These are phyloP conservation scores for Smittia aterrima DNA, from an alignment of 2,888 invertebrate species.

Conservation along the genomic window DNA sequence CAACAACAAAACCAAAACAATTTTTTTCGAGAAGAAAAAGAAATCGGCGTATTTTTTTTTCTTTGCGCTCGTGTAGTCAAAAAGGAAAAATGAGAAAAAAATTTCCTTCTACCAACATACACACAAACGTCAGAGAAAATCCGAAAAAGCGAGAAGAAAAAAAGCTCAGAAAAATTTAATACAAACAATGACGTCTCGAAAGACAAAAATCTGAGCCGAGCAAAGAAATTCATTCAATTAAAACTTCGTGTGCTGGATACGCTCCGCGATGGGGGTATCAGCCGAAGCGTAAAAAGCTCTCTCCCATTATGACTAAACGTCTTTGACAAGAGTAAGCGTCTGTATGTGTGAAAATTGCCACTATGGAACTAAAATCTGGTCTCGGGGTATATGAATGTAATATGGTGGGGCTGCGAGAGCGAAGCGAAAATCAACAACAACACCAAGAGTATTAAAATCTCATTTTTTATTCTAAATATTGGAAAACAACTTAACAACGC, in stretches of 20 bases:
- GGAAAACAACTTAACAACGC: constrained; percentile 39
- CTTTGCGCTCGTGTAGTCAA: constrained; percentile 12
- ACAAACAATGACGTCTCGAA: constrained; percentile 23
- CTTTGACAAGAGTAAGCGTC: constrained; percentile 33
- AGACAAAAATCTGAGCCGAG: neutral
- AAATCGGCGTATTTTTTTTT: constrained; percentile 24
- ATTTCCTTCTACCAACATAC: constrained; percentile 1
- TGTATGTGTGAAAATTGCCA: constrained; percentile 39
- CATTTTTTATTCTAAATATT: constrained; percentile 25
- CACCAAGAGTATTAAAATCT: constrained; percentile 1
- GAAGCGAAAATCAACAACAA: constrained; percentile 2
- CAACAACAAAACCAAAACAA: constrained; percentile 40
- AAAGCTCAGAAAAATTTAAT: constrained; percentile 22
- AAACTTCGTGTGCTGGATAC: neutral
- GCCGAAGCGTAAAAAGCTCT: neutral
- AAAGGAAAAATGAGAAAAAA: constrained; percentile 34
- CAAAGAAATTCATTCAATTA: neutral
- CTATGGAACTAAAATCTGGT: constrained; percentile 36
- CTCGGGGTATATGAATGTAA: constrained; percentile 4
- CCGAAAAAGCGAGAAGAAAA: neutral
- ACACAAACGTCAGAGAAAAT: neutral
- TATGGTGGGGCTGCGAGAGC: constrained; percentile 30
- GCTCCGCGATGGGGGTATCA: neutral
- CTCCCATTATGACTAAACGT: constrained; percentile 24
- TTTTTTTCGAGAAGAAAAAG: constrained; percentile 26